A percentile compares a stretch with the other conserved stretches of the same genome.
phyloP scores from a whole-genome alignment of 2,888 invertebrate genomes.

The Marronus borbonicus region DNA sequence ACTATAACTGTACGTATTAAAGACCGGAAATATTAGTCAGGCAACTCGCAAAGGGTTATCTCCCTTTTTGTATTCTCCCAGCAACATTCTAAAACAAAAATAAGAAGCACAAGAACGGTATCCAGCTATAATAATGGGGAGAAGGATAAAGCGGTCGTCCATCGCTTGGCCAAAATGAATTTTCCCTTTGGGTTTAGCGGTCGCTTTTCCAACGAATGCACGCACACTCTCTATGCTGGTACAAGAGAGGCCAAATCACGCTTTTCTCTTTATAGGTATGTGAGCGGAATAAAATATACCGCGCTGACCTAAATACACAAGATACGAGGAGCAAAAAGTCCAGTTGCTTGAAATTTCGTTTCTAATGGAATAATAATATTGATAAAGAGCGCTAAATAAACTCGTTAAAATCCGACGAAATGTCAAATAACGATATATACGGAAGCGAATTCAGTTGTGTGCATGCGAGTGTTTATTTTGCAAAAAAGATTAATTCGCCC shows the following conservation, averaged over 20 bases:
- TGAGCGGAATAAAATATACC: constrained; percentile 41
- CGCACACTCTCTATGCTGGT: constrained; percentile 11
- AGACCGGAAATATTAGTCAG: too few relatives aligned
- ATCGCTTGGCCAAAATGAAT: constrained; percentile 36
- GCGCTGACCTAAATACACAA: constrained; percentile 41
- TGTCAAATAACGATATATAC: constrained; percentile 1
- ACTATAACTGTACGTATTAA: too few relatives aligned
- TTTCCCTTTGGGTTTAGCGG: constrained; percentile 44
- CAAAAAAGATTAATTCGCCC: too few relatives aligned
- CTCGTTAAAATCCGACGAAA: constrained; percentile 11
- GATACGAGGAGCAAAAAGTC: constrained; percentile 7
- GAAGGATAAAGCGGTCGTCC: constrained; percentile 42
- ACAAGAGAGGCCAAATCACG: constrained; percentile 37
- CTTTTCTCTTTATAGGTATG: constrained; percentile 44
- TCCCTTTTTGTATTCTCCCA: constrained; percentile 1
- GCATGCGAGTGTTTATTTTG: too few relatives aligned
- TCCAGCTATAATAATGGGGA: constrained; percentile 32
- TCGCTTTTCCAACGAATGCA: constrained; percentile 38
- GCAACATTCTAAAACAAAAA: constrained; percentile 31
- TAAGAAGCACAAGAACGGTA: constrained; percentile 28
- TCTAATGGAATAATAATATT: constrained; percentile 30
- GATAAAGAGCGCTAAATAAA: constrained; percentile 7
- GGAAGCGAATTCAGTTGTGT: neutral
- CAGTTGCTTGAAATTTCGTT: constrained; percentile 24
- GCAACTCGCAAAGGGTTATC: neutral